phyloP scores from a whole-genome alignment of 23 tunicate species.

The Oikopleura dioica region DNA sequence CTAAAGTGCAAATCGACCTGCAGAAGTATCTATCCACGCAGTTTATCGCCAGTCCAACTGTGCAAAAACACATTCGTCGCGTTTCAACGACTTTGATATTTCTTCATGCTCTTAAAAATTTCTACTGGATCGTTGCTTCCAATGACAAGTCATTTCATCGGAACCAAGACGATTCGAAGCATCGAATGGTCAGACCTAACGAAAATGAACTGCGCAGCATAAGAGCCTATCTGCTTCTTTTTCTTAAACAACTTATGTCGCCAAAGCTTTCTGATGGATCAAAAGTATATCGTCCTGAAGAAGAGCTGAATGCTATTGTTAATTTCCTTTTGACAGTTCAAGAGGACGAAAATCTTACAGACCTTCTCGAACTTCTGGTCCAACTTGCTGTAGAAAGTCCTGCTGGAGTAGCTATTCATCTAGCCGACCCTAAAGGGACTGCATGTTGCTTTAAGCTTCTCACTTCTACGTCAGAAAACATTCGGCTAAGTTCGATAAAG shows the following conservation, averaged over 20 bases:
- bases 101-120: slow-evolving; percentile 81
- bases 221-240: slow-evolving; percentile 69
- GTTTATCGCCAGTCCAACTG: slow-evolving; percentile 43
- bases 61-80: slow-evolving; percentile 61
- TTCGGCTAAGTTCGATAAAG: slow-evolving; percentile 51
- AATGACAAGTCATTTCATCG: slow-evolving; percentile 53
- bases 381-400: slow-evolving; percentile 66
- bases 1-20: slow-evolving; percentile 57
- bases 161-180: too few species aligned
- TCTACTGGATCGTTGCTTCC: slow-evolving; percentile 90
- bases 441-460: slow-evolving; percentile 60
- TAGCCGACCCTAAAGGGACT: slow-evolving; percentile 54
- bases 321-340: slow-evolving; percentile 80
- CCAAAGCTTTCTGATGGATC: not conserved
- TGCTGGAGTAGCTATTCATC: slow-evolving; percentile 38
- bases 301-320: slow-evolving; percentile 58
- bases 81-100: slow-evolving; percentile 75
- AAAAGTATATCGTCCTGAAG: slow-evolving; percentile 19
- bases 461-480: slow-evolving; percentile 33
- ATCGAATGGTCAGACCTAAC: too few species aligned
- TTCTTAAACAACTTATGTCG: slow-evolving; percentile 57
- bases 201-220: slow-evolving; percentile 41
- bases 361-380: slow-evolving; percentile 87
- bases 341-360: slow-evolving; percentile 81
- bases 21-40: slow-evolving; percentile 92